Conservation (phyloP, 2,797 vertebrate species). For the Trichosurus vulpecula region DNA sequence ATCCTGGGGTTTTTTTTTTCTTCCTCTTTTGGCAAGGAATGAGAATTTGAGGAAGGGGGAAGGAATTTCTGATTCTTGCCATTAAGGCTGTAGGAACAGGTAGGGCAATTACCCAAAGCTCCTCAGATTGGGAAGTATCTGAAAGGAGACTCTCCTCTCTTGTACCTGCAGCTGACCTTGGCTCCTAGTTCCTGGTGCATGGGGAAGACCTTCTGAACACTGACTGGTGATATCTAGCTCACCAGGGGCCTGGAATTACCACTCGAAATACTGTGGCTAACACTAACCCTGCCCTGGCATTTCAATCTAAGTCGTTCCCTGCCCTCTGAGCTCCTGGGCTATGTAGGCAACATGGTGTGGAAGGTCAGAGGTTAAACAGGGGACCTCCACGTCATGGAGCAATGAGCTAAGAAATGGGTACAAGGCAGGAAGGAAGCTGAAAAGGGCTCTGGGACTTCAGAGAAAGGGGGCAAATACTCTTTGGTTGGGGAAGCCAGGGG, state of each 20-base stretch:
- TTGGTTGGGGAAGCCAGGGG: neutral
- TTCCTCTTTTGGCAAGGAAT: neutral
- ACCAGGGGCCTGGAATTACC: no score
- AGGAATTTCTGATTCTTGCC: neutral
- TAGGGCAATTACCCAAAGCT: neutral
- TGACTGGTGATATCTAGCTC: no score
- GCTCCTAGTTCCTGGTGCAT: no score
- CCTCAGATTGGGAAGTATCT: neutral
- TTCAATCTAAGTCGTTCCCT: neutral
- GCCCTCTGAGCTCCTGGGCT: neutral
- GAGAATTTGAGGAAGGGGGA: neutral
- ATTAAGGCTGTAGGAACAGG: neutral
- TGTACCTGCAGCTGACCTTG: no score
- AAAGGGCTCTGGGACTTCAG: no score
- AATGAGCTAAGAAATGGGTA: neutral
- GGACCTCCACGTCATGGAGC: neutral
- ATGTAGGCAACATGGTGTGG: no score
- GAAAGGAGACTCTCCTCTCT: neutral
- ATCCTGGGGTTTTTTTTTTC: neutral
- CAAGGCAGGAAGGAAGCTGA: neutral
- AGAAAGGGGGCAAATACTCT: neutral
- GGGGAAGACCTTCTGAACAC: neutral
- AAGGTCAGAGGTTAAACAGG: neutral
- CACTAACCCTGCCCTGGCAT: neutral
- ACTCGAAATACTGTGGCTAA: neutral